Evolutionary conservation across 2,888 invertebrate genomes (phyloP), one percentile per base, ranked within the genome.

Genomic region (Isotomurus palustris): DNA sequence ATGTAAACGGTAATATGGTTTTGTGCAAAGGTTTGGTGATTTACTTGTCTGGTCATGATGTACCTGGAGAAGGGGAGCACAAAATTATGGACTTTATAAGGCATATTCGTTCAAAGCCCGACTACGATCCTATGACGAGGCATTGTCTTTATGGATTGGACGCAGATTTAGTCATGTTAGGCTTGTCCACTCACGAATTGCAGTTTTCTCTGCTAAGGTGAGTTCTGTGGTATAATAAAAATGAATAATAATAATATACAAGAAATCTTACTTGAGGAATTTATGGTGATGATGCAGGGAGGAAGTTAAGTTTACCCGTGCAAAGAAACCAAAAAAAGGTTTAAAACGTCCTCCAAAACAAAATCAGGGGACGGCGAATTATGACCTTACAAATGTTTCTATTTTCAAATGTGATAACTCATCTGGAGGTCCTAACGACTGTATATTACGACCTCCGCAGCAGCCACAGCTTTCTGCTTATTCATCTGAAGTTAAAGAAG

Each of bases 51-150:
- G 79, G 78, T 44, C 70, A 70, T 52, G 68, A 70, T 52, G 68
- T 91, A 2, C 95, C 96, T 1, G 97, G 97, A 0, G 97, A 97
- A 79, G 97, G 95, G 1, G 95, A 96, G 76, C 95, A 95, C 74
- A 97, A 97, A 78, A 93, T 97, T 63, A 96, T 97, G 96, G 97
- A 97, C 76, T 97, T 92, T 74, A 96, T 99, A 69, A 82, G 97
- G 2, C 75, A 75, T 77, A 81, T 91, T 72, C 87, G 91, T 71
- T 82, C 91, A 0, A 85, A 87, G 74, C 84, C 87, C 0, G 85
- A 83, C 60, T 93, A 93, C 74, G 86, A 96, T 75, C 85, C 88
- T 0, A 88, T 94, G 75, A 95, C 93, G 0, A 79, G 94, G 19
- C 97, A 99, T 76, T 99, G 97, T 75, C 81, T 99, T 48, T 97